Conservation (phyloP, 2,113 vertebrate species). For the Rhabdomys dilectus region DNA sequence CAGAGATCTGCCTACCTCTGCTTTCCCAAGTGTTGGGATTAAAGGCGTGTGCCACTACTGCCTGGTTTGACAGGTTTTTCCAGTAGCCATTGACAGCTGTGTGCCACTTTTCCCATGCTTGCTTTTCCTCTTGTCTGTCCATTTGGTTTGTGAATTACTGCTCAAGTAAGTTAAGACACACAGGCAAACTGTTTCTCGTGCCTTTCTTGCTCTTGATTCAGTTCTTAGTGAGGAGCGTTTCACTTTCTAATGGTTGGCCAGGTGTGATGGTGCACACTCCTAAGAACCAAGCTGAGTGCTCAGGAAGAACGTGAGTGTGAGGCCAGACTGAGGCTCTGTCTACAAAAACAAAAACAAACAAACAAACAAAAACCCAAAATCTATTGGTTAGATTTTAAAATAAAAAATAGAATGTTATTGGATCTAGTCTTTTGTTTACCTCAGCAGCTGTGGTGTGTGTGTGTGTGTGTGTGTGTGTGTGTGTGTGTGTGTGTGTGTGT, state of each 20-base stretch:
- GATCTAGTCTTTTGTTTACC: not conserved
- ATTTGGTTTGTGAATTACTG: not conserved
- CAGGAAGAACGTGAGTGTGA: not conserved
- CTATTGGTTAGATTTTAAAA: conserved; percentile 21
- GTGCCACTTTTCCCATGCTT: not conserved
- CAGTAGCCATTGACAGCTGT: not conserved
- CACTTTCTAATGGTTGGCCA: not conserved
- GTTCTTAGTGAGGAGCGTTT: not conserved
- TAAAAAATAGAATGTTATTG: conserved; percentile 30
- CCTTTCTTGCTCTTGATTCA: not conserved
- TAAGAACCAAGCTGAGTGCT: not conserved
- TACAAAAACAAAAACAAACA: not conserved
- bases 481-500: too few species aligned
- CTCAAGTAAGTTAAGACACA: not conserved
- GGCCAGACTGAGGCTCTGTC: not conserved
- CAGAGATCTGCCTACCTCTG: not conserved
- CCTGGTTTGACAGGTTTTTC: not conserved
- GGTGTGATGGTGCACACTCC: not conserved
- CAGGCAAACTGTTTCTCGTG: not conserved
- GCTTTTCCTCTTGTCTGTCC: not conserved
- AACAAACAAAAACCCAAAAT: not conserved
- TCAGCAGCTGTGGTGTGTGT: not conserved
- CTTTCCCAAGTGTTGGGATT: not conserved
- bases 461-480: too few species aligned
- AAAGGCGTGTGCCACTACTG: not conserved